phyloP scores from a whole-genome alignment of 2,888 invertebrate species.

The Pemphredon lugubris region DNA sequence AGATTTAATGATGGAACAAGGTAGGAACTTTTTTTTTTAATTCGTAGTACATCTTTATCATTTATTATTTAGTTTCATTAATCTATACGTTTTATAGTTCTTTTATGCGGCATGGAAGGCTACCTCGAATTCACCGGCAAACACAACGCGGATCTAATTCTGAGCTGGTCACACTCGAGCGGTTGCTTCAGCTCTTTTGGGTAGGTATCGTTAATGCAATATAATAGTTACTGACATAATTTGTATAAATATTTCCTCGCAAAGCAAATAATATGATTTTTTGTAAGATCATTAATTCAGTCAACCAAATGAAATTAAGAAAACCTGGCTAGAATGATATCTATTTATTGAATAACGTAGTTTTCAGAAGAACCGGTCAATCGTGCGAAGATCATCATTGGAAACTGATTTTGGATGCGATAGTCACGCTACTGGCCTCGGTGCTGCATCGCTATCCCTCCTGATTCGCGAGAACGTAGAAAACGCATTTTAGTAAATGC shows the following conservation, averaged over 20 bases:
- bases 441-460: slow-evolving; percentile 77
- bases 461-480: slow-evolving; percentile 72
- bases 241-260: too few relatives aligned
- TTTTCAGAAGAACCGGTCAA: background rate
- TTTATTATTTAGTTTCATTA: background rate
- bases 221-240: too few relatives aligned
- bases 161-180: slow-evolving; percentile 78
- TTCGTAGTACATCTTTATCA: accelerated
- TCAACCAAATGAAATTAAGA: too few relatives aligned
- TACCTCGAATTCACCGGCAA: slow-evolving; percentile 79
- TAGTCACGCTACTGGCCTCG: slow-evolving; percentile 81
- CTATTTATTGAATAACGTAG: too few relatives aligned
- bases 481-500: slow-evolving; percentile 38
- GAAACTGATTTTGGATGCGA: slow-evolving; percentile 79
- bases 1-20: slow-evolving; percentile 78
- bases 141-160: slow-evolving; percentile 76
- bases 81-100: slow-evolving; percentile 71
- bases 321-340: too few relatives aligned
- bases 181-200: slow-evolving; percentile 78
- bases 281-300: too few relatives aligned
- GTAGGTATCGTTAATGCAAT: slow-evolving; percentile 58
- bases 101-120: slow-evolving; percentile 82
- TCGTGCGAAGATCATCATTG: slow-evolving; percentile 36
- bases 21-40: slow-evolving; percentile 52
- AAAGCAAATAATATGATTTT: too few relatives aligned